Percentiles rank a stretch among this genome's conserved stretches.
Evolutionary conservation across 92 coral and sea anemone genomes (phyloP).

Genomic region (Hydrozoanthus gracilis): DNA sequence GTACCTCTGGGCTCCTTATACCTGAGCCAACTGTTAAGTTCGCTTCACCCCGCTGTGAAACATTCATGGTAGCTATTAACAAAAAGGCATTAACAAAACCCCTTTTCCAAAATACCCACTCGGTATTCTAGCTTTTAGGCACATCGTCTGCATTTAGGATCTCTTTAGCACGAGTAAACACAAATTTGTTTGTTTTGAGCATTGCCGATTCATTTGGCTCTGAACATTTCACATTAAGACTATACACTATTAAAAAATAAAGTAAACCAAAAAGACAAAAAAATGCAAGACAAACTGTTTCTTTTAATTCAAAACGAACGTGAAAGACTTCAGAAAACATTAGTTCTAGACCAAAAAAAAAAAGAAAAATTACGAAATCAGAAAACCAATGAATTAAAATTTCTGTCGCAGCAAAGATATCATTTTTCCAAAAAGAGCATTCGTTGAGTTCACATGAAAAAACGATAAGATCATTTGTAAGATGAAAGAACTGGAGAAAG

Average conservation of each 20-base stretch:
- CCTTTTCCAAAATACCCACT: slow-evolving; percentile 19
- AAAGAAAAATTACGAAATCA: background rate
- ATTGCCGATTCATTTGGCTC: background rate
- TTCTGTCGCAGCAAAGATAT: slow-evolving; percentile 13
- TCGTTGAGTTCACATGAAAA: slow-evolving; percentile 43
- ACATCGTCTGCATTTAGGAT: slow-evolving; percentile 4
- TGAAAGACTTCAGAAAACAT: background rate
- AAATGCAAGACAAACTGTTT: background rate
- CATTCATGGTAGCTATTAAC: background rate
- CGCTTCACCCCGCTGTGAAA: slow-evolving; percentile 48
- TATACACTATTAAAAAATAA: no score
- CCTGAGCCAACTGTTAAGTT: slow-evolving; percentile 39
- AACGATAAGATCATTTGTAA: slow-evolving; percentile 29
- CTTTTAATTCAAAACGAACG: background rate
- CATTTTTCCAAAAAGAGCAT: slow-evolving; percentile 44
- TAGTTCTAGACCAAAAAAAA: background rate
- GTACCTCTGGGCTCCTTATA: slow-evolving; percentile 24
- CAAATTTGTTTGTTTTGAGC: slow-evolving; percentile 77
- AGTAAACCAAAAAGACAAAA: background rate
- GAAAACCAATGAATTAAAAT: background rate
- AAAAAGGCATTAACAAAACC: slow-evolving; percentile 14
- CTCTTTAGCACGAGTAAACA: slow-evolving; percentile 15
- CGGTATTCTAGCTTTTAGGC: slow-evolving; percentile 18
- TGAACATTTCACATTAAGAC: background rate
- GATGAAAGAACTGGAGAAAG: slow-evolving; percentile 36